Conservation (phyloP, 92 coral and sea anemone genomes). For the Palythoa grandis region DNA sequence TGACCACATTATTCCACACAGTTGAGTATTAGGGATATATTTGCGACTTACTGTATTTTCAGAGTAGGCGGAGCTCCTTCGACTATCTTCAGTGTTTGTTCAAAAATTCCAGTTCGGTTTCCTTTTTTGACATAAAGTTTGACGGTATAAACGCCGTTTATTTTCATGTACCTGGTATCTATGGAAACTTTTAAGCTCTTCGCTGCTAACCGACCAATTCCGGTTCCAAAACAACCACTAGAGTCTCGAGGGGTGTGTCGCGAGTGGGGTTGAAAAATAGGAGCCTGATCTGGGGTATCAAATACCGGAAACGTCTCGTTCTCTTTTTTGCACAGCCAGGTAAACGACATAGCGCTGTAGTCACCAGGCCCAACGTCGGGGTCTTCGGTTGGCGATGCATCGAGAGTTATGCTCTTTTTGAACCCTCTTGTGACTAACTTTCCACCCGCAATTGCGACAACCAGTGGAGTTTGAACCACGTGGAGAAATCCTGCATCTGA, state of each 20-base stretch:
- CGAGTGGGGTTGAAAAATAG: slow-evolving; percentile 39
- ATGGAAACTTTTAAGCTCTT: slow-evolving; percentile 35
- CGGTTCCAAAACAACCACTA: slow-evolving; percentile 88
- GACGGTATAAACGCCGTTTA: slow-evolving; percentile 49
- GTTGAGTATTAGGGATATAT: too few relatives aligned
- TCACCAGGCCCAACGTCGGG: slow-evolving; percentile 72
- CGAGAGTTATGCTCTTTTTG: slow-evolving; percentile 41
- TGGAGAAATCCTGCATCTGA: slow-evolving; percentile 55
- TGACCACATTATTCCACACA: too few relatives aligned
- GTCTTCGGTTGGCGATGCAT: slow-evolving; percentile 70
- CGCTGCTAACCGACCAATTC: slow-evolving; percentile 65
- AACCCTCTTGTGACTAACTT: slow-evolving; percentile 66
- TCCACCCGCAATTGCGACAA: slow-evolving; percentile 76
- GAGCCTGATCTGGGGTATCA: slow-evolving; percentile 24
- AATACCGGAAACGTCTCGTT: slow-evolving; percentile 57
- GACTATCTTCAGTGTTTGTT: slow-evolving; percentile 71
- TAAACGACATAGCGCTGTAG: slow-evolving; percentile 66
- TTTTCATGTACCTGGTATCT: slow-evolving; percentile 59
- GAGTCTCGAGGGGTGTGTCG: slow-evolving; percentile 32
- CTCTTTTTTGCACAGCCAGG: slow-evolving; percentile 77
- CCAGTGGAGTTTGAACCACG: slow-evolving; percentile 53
- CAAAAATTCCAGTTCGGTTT: slow-evolving; percentile 37
- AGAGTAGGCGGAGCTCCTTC: slow-evolving; percentile 75
- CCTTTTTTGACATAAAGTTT: slow-evolving; percentile 61
- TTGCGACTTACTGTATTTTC: slow-evolving; percentile 40